phyloP scores from a whole-genome alignment of 2,797 vertebrate genomes.

The Taeniopygia guttata region DNA sequence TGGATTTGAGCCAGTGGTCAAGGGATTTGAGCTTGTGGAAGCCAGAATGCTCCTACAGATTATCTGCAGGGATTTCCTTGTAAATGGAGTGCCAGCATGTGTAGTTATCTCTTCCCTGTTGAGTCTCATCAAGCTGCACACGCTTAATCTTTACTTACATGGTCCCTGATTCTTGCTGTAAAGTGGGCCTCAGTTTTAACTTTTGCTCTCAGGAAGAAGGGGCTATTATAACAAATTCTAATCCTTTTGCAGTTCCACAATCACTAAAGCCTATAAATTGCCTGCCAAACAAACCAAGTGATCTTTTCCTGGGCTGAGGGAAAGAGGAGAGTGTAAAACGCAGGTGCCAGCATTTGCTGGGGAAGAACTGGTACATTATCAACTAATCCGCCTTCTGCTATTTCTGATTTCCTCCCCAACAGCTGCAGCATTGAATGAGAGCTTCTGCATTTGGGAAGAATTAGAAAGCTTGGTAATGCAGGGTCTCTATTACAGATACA shows the following conservation, averaged over 20 bases:
- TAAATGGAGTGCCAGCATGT: slow-evolving; percentile 39
- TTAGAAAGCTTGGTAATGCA: slow-evolving; percentile 60
- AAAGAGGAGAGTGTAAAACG: slow-evolving; percentile 59
- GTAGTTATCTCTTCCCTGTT: slow-evolving; percentile 43
- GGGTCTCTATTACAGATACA: slow-evolving; percentile 60
- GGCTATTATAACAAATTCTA: slow-evolving; percentile 56
- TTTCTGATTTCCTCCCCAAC: slow-evolving; percentile 73
- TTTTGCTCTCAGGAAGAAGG: slow-evolving; percentile 59
- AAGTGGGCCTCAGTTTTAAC: slow-evolving; percentile 62
- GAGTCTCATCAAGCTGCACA: slow-evolving; percentile 42
- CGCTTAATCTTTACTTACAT: slow-evolving; percentile 46
- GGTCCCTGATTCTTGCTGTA: slow-evolving; percentile 16
- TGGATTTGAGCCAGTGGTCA: slow-evolving; percentile 35
- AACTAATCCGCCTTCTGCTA: slow-evolving; percentile 73
- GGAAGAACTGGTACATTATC: slow-evolving; percentile 73
- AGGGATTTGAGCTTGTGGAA: slow-evolving; percentile 48
- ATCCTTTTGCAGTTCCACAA: slow-evolving; percentile 42
- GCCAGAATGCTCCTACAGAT: slow-evolving; percentile 28
- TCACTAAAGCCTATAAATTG: slow-evolving; percentile 56
- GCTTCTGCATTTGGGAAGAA: slow-evolving; percentile 71
- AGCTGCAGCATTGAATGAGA: slow-evolving; percentile 69
- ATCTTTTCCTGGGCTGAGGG: slow-evolving; percentile 57
- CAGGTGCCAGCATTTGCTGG: slow-evolving; percentile 73
- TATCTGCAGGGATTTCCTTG: slow-evolving; percentile 54
- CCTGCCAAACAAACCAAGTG: slow-evolving; percentile 54